A percentile compares a stretch with the other conserved stretches of the same genome.
Conservation (phyloP, 2,113 vertebrate species). For the Lanius collurio region DNA sequence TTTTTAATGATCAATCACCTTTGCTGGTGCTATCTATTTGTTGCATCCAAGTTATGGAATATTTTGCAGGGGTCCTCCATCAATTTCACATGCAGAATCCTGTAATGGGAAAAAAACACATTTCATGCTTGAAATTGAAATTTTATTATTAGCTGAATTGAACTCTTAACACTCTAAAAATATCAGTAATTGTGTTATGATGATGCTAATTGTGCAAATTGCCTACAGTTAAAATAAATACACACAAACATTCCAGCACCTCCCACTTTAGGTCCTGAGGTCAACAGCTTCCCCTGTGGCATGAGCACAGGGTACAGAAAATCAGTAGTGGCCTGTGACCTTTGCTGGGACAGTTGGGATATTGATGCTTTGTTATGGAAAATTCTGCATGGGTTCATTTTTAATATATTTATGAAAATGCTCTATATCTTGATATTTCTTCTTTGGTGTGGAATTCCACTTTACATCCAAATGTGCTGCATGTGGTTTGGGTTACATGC, state of each 20-base stretch:
- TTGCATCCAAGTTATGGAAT: background rate
- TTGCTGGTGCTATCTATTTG: background rate
- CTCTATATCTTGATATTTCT: background rate
- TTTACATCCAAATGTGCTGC: background rate
- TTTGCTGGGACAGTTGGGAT: background rate
- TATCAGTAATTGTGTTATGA: background rate
- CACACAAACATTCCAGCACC: background rate
- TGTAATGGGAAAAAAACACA: background rate
- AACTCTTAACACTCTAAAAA: background rate
- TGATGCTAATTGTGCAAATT: background rate
- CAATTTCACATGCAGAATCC: background rate
- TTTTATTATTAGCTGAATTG: background rate
- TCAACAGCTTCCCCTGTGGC: background rate
- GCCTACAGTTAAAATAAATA: background rate
- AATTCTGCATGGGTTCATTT: background rate
- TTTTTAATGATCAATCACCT: background rate
- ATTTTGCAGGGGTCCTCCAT: background rate
- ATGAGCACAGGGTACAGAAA: background rate
- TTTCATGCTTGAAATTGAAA: background rate
- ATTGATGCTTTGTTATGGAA: background rate
- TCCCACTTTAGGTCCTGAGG: background rate
- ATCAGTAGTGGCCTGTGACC: background rate
- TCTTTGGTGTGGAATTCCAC: background rate
- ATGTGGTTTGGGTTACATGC: background rate
- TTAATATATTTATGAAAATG: background rate